Evolutionary conservation across 2,888 invertebrate species (phyloP).

Genomic region (Tiliacea citrago): DNA sequence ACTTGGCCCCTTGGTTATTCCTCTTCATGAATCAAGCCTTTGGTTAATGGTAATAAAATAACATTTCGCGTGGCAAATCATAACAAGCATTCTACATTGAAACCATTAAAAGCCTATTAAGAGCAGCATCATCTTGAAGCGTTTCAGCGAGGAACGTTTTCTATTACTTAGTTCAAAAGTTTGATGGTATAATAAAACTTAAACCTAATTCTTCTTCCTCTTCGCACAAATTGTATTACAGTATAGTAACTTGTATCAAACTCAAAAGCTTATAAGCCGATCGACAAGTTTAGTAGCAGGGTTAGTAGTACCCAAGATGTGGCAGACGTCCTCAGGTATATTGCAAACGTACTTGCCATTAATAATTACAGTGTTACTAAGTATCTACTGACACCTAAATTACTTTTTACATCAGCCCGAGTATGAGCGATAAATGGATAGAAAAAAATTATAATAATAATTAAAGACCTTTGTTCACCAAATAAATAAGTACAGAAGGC

Average conservation of each 20-base stretch:
- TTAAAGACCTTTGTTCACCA: background rate
- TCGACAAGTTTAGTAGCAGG: background rate
- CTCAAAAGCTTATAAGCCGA: background rate
- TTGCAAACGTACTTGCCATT: no score
- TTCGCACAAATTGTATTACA: background rate
- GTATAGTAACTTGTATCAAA: background rate
- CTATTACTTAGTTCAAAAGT: background rate
- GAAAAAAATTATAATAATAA: slow-evolving; percentile 8
- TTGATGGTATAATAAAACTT: background rate
- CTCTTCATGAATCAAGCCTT: background rate
- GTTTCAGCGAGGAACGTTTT: background rate
- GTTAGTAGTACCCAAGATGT: background rate
- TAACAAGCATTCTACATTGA: no score
- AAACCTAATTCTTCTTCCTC: background rate
- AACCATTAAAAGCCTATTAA: no score
- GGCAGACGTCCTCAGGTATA: no score
- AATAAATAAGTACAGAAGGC: background rate
- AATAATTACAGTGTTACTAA: background rate
- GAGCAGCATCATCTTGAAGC: background rate
- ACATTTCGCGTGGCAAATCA: no score
- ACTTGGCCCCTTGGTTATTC: no score
- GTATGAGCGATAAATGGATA: background rate
- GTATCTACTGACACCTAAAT: background rate
- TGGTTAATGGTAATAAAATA: no score
- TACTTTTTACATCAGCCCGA: background rate